Base-by-base conservation (phyloP, 1,140 invertebrate species). In the Phortica variegata region DNA sequence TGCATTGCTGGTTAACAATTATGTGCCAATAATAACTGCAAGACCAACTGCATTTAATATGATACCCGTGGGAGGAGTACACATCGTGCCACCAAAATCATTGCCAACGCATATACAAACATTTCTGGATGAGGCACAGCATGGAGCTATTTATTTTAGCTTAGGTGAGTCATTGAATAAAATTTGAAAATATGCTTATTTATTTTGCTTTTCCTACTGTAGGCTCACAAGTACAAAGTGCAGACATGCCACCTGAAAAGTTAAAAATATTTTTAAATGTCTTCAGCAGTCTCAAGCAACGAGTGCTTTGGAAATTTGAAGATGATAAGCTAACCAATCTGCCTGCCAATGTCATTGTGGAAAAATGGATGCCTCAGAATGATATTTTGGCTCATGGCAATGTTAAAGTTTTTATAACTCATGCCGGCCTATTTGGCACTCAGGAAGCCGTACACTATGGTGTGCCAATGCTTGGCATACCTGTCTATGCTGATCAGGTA, bases 281-380 rank as follows among this genome's bases (percentile, higher is more conserved):
- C 4, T 83, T 85, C 49, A 58, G 52, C 1, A 49, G 52, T 12
- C 16, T 85, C 3, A 81, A 80, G 3, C 81, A 85, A 48, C 78
- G 79, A 29, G 69, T 85, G 4, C 39, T 86, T 3, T 85, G 83
- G 83, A 86, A 86, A 62, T 81, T 80, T 52, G 83, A 85, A 54
- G 77, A 79, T 16, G 77, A 77, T 1, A 69, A 62, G 0, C 51
- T 83, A 29, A 63, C 77, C 3, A 74, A 73, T 53, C 65, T 75
- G 10, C 79, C 82, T 0, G 49, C 78, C 1, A 86, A 87, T 59
- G 77, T 87, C 0, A 80, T 80, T 46, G 68, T 81, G 9, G 61
- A 75, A 3, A 80, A 79, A 18, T 87, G 85, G 85, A 56, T 85
- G 33, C 84, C 85, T 0, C 85, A 87, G 55, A 76, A 77, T 10